phyloP scores from a whole-genome alignment of 1,140 invertebrate species.

The Vollenhovia emeryi region DNA sequence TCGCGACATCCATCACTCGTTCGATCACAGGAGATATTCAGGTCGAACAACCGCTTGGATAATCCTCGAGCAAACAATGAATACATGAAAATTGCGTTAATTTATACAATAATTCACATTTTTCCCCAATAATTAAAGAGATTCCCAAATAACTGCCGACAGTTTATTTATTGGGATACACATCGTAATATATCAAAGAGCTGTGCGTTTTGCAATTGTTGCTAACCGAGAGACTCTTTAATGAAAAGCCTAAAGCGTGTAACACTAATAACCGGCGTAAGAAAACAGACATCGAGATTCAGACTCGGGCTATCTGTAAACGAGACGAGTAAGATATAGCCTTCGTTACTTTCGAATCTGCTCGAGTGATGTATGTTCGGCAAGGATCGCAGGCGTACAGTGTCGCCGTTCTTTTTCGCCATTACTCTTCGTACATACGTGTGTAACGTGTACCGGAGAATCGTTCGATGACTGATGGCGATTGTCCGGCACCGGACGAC shows the following conservation, averaged over 20 bases:
- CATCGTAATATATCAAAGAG: neutral
- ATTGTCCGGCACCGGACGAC: slow-evolving; percentile 65
- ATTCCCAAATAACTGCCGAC: neutral
- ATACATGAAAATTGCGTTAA: too few relatives aligned
- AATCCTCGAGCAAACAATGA: neutral
- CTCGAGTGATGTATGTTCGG: slow-evolving; percentile 51
- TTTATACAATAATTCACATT: neutral
- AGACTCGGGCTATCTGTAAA: slow-evolving; percentile 11
- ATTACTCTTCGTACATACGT: slow-evolving; percentile 19
- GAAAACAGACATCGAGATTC: neutral
- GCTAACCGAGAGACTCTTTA: neutral
- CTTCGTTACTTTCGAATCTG: slow-evolving; percentile 54
- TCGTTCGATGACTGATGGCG: slow-evolving; percentile 70
- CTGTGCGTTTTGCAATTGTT: neutral
- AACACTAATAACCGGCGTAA: neutral
- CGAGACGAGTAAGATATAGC: slow-evolving; percentile 36
- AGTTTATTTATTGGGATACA: neutral
- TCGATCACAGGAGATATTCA: slow-evolving; percentile 1
- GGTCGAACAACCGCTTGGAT: neutral
- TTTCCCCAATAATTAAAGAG: neutral
- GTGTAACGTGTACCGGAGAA: slow-evolving; percentile 20
- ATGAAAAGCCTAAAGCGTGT: neutral
- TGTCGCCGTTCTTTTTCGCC: slow-evolving; percentile 47
- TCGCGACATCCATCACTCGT: neutral
- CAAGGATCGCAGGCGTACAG: slow-evolving; percentile 31